Base-by-base conservation (phyloP, 2,888 invertebrate species). In the Lymantria monacha region DNA sequence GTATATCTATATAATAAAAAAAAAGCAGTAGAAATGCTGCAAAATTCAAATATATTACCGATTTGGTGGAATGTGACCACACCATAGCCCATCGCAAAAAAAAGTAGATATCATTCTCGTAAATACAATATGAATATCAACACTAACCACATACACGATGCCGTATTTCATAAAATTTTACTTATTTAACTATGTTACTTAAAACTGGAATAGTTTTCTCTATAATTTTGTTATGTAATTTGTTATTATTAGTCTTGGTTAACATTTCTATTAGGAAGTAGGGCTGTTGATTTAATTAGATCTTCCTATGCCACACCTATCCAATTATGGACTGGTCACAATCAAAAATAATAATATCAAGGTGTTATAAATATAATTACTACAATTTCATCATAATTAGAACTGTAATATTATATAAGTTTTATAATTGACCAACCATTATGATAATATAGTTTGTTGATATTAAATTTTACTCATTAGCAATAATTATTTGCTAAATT, bases 121-220 rank as follows among this genome's bases (percentile, higher is more conserved):
- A 22, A 22, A 22, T 22, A 22, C 5, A 22, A n/a, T n/a, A n/a
- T n/a, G 22, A 22, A 22, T 22, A 22, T 22, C 22, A 22, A 22
- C 2, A 22, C 2, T 22, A 22, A 22, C 2, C 22, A 22, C 22
- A 22, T 22, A 22, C 22, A 3, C 5, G 22, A 3, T 22, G 22
- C 22, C 5, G 5, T n/a, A n/a, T n/a, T n/a, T n/a, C n/a, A n/a
- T n/a, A n/a, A n/a, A n/a, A n/a, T n/a, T n/a, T n/a, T n/a, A 50
- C 47, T 1, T 46, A 44, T 40, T 38, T 49, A 45, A 48, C 36
- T 45, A 44, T 44, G 48, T 48, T 45, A 48, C 36, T 44, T 33
- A 9, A 36, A 44, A 42, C 11, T 30, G 44, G 44, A 30, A 48
- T 51, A 15, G 10, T 30, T 52, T 45, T 44, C 30, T 15, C 14